Percentiles rank a stretch among this genome's conserved stretches.
Evolutionary conservation across 2,113 vertebrate species (phyloP).

Genomic region (Pseudopipra pipra): DNA sequence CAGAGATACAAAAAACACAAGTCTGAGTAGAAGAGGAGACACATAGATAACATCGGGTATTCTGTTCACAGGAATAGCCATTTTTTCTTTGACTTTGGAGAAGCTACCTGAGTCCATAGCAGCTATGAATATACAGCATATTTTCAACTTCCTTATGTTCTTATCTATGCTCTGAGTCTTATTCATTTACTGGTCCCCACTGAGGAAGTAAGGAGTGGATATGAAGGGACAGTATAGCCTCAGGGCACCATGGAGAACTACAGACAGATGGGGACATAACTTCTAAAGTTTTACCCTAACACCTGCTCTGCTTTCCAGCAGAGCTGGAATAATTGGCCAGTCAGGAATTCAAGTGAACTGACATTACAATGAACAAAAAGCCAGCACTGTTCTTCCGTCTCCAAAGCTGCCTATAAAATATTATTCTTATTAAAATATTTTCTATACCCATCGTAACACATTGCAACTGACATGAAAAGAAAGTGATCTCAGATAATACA

Average conservation of each 20-base stretch:
- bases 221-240: not conserved
- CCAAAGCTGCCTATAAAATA: not conserved
- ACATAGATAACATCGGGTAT: not conserved
- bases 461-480: not conserved
- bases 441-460: not conserved
- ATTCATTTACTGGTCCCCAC: not conserved
- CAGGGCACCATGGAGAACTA: not conserved
- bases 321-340: not conserved
- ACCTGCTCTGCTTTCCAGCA: not conserved
- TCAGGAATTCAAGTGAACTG: not conserved
- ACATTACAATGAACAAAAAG: not conserved
- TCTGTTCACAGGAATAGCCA: not conserved
- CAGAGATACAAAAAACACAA: not conserved
- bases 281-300: not conserved
- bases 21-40: not conserved
- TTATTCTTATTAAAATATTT: constrained; percentile 14
- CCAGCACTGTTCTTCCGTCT: not conserved
- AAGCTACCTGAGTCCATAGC: not conserved
- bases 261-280: not conserved
- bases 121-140: not conserved
- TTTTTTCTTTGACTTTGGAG: not conserved
- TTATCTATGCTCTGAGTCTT: not conserved
- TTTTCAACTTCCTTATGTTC: not conserved
- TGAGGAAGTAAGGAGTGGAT: not conserved
- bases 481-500: not conserved